phyloP scores from a whole-genome alignment of 2,797 vertebrate species.

The Masticophis lateralis region DNA sequence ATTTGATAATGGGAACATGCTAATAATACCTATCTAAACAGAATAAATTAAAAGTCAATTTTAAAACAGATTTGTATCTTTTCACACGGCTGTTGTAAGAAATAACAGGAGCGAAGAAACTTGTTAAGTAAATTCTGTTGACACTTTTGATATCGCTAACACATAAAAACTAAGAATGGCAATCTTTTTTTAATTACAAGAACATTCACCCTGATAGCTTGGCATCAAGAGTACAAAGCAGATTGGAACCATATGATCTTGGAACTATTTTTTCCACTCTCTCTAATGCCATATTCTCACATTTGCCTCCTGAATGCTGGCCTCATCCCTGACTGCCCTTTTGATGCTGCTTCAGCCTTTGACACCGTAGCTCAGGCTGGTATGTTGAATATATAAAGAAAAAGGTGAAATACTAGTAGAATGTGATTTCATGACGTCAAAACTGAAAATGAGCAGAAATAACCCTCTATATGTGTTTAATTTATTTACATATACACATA shows the following conservation, averaged over 20 bases:
- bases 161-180: neutral
- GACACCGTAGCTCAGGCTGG: neutral
- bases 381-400: neutral
- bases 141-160: neutral
- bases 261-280: neutral
- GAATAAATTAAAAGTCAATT: neutral
- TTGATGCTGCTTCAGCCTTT: neutral
- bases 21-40: slow-evolving; percentile 2
- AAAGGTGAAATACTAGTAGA: neutral
- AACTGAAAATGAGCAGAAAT: neutral
- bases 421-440: neutral
- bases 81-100: neutral
- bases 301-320: neutral
- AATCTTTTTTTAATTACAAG: neutral
- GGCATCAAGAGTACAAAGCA: neutral
- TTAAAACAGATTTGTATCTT: neutral
- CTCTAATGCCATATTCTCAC: neutral
- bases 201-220: neutral
- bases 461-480: neutral
- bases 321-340: neutral
- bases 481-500: neutral
- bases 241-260: neutral
- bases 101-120: neutral
- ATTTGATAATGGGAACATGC: neutral
- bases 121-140: neutral